phyloP scores from a whole-genome alignment of 1,140 invertebrate species.

The Zophobas morio region DNA sequence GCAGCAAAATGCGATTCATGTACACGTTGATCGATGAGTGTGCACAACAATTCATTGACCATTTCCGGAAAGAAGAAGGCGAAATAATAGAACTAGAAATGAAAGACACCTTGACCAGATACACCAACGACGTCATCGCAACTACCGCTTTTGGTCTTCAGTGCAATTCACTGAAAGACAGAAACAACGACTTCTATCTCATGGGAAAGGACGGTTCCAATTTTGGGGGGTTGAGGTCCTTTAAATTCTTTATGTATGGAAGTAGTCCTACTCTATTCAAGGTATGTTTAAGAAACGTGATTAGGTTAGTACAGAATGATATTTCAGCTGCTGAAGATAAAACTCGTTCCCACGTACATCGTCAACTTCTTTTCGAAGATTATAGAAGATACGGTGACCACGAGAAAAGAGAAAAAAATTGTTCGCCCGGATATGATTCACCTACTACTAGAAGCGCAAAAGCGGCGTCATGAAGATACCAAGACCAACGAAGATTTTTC shows the following conservation, averaged over 20 bases:
- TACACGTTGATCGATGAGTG: constrained; percentile 63
- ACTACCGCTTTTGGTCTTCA: constrained; percentile 66
- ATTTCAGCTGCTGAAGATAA: constrained; percentile 13
- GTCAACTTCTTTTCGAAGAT: constrained; percentile 10
- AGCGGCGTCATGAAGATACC: constrained; percentile 36
- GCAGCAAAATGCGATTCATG: constrained; percentile 66
- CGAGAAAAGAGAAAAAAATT: constrained; percentile 57
- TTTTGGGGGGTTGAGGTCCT: constrained; percentile 51
- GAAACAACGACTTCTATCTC: constrained; percentile 65
- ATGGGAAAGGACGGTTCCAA: constrained; percentile 62
- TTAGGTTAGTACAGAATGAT: background rate
- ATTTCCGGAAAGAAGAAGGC: constrained; percentile 56
- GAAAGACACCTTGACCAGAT: constrained; percentile 54
- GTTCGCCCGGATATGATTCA: constrained; percentile 64
- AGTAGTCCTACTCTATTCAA: background rate
- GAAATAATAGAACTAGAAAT: constrained; percentile 55
- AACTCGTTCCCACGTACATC: background rate
- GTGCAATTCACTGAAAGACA: constrained; percentile 65
- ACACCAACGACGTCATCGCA: constrained; percentile 68
- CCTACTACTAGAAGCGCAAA: constrained; percentile 62
- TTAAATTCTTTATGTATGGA: constrained; percentile 46
- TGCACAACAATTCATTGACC: constrained; percentile 59
- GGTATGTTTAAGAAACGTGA: background rate
- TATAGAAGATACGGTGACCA: constrained; percentile 42
- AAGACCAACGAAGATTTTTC: background rate